These are phyloP conservation scores for Drosophila mimica DNA, from an alignment of 2,888 invertebrate genomes.

Conservation along the genomic window DNA sequence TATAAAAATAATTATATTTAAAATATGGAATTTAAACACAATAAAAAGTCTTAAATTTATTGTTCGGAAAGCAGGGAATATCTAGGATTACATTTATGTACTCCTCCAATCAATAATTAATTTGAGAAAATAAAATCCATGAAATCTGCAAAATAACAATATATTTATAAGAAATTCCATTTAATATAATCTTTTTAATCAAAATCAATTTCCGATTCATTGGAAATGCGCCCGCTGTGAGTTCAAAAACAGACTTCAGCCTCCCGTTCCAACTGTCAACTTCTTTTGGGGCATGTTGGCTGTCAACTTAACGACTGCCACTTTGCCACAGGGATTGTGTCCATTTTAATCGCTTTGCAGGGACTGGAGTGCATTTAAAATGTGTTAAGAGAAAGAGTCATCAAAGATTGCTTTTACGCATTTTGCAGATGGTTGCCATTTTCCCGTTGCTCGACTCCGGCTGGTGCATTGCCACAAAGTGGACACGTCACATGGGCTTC, in stretches of 20 bases:
- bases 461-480: slow-evolving; percentile 95
- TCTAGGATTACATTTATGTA: neutral
- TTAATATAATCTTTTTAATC: too few relatives aligned
- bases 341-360: slow-evolving; percentile 27
- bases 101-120: neutral
- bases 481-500: slow-evolving; percentile 97
- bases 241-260: neutral
- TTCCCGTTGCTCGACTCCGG: slow-evolving; percentile 94
- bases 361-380: slow-evolving; percentile 14
- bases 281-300: slow-evolving; percentile 41
- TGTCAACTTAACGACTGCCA: slow-evolving; percentile 49
- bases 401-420: slow-evolving; percentile 8
- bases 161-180: neutral
- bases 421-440: slow-evolving; percentile 93
- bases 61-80: neutral
- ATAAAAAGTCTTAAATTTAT: neutral
- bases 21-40: neutral
- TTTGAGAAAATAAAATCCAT: neutral
- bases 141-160: neutral
- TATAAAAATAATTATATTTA: neutral
- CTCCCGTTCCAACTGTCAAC: slow-evolving; percentile 48
- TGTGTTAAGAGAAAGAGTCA: neutral
- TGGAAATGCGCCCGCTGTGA: slow-evolving; percentile 9
- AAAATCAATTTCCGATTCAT: slow-evolving; percentile 11
- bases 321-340: slow-evolving; percentile 16